A percentile compares a stretch with the other conserved stretches of the same genome.
These are phyloP conservation scores for Ceramica pisi DNA, from an alignment of 2,888 invertebrate species.

Conservation along the genomic window DNA sequence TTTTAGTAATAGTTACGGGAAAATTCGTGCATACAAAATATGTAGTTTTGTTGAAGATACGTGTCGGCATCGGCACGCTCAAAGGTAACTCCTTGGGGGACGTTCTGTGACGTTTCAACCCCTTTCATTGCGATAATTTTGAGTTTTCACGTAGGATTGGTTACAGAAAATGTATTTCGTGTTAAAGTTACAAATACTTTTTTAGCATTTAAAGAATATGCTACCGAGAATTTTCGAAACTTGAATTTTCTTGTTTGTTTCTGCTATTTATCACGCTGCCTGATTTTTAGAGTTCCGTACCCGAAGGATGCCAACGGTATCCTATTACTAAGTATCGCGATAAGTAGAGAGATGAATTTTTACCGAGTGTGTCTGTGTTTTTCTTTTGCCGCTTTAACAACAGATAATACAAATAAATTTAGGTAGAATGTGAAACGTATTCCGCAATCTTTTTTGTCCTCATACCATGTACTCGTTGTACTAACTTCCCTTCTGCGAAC, in stretches of 20 bases:
- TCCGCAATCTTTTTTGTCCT: background rate
- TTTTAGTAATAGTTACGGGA: conserved; percentile 22
- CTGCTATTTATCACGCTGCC: background rate
- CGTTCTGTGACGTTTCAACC: conserved; percentile 12
- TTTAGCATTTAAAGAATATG: background rate
- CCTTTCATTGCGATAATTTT: conserved; percentile 39
- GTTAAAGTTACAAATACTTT: background rate
- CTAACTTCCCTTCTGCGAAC: background rate
- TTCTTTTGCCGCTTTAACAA: no score
- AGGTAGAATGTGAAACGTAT: no score
- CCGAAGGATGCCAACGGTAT: no score
- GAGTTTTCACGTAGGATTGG: conserved; percentile 2
- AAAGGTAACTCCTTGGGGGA: conserved; percentile 34
- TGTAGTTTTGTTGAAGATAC: conserved; percentile 24
- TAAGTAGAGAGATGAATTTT: no score
- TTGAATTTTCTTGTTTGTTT: background rate
- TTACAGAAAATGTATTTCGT: conserved; percentile 14
- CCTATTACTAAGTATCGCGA: no score
- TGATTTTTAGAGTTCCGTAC: background rate
- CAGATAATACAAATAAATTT: no score
- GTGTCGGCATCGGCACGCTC: conserved; percentile 27
- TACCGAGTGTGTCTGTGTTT: no score
- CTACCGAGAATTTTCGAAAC: background rate
- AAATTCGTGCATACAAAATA: conserved; percentile 37
- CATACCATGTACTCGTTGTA: background rate